Evolutionary conservation across 2,113 vertebrate species (phyloP).

Genomic region (Acanthochromis polyacanthus): DNA sequence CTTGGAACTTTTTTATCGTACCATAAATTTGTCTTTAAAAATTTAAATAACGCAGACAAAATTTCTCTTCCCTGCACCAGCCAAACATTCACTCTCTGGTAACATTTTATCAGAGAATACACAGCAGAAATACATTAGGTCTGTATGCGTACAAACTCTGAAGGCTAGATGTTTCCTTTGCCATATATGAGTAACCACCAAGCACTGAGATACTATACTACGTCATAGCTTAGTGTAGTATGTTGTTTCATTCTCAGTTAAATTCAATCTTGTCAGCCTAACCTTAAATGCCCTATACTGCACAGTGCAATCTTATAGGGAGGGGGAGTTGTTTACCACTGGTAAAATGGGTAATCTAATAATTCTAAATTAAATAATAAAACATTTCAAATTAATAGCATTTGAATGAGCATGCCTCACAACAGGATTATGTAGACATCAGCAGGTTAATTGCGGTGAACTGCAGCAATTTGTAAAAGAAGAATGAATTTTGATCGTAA

Average conservation of each 20-base stretch:
- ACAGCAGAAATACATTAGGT: too few relatives aligned
- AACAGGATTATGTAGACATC: neutral
- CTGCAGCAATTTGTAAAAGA: neutral
- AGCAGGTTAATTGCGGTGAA: constrained; percentile 3
- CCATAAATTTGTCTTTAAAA: too few relatives aligned
- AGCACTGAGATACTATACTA: neutral
- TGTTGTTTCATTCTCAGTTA: neutral
- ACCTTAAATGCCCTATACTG: neutral
- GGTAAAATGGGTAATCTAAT: neutral
- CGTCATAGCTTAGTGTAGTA: neutral
- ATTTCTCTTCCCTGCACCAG: neutral
- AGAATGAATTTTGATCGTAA: neutral
- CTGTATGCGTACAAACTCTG: too few relatives aligned
- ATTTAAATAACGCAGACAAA: neutral
- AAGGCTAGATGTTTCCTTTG: neutral
- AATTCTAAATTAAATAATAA: too few relatives aligned
- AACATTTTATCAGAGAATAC: too few relatives aligned
- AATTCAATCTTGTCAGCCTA: neutral
- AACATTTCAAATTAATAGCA: too few relatives aligned
- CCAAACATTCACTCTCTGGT: too few relatives aligned
- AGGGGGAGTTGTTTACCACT: neutral
- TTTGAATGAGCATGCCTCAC: neutral
- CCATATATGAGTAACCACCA: neutral
- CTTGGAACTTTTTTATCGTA: too few relatives aligned
- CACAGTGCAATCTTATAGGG: neutral